Base-by-base conservation (phyloP, 2,113 vertebrate species). In the Uria aalge region DNA sequence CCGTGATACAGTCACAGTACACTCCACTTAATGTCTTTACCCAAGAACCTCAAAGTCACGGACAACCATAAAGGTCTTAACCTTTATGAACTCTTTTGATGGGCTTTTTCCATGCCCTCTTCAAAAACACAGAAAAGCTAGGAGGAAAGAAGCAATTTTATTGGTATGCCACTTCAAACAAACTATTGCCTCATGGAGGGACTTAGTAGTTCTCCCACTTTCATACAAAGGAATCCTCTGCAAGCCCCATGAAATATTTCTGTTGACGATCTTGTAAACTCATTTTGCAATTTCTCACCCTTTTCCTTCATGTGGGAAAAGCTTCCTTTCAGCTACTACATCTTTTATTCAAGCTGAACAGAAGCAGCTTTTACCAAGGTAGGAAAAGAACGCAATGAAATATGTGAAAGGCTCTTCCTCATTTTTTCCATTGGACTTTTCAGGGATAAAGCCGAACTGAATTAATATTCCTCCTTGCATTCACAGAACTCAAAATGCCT, bases 401-500 rank as follows among this genome's bases (percentile, higher is more conserved):
- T 10, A 67, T 0, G 5, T n/a, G n/a, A 91, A 90, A 76, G n/a
- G 50, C 23, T 38, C 57, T 72, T 47, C 5, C 27, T 78, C 27
- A 11, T 0, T 38, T 81, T 78, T 91, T 79, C 80, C 32, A 79
- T 4, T n/a, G 32, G 55, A 87, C 59, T 82, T 92, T 45, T 76
- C 63, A 82, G n/a, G 36, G 40, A 88, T 92, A 90, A 97, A 93
- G 92, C 23, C 57, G 36, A 91, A 74, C 5, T 74, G 41, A 90
- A 88, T 56, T 72, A 68, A 91, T 72, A 69, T 83, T 94, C 50
- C 50, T 89, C 94, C 87, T 77, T 59, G 79, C 22, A 84, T 52
- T 86, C 88, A 94, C 21, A 91, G 89, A 96, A 96, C 62, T 90
- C 75, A 90, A 88, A 90, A 90, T 68, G 94, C 60, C 81, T 97